A percentile compares a stretch with the other conserved stretches of the same genome.
These are phyloP conservation scores for Cephus cinctus DNA, from an alignment of 1,140 invertebrate species.

Conservation along the genomic window DNA sequence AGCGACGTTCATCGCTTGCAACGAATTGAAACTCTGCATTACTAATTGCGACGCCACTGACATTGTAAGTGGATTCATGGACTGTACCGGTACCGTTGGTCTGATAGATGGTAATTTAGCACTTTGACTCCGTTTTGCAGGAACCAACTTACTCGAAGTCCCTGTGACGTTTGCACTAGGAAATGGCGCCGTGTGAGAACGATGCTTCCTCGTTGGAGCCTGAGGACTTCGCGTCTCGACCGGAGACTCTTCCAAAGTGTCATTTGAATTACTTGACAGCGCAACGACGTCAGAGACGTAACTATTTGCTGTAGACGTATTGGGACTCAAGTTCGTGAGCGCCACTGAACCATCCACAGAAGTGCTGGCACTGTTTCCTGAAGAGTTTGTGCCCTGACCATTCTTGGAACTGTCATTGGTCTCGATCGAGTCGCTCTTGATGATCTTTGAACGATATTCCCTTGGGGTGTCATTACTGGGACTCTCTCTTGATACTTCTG, in stretches of 20 bases:
- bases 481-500: too few relatives aligned
- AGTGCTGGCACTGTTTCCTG: not conserved
- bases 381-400: not conserved
- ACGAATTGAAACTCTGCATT: conserved; percentile 41
- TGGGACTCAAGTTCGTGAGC: not conserved
- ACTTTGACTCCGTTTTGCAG: conserved; percentile 20
- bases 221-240: conserved; percentile 32
- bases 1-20: conserved; percentile 31
- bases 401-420: too few relatives aligned
- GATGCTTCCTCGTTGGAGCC: conserved; percentile 37
- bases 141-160: too few relatives aligned
- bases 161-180: not conserved
- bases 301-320: not conserved
- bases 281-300: too few relatives aligned
- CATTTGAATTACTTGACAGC: too few relatives aligned
- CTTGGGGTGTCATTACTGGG: not conserved
- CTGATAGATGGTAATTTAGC: not conserved
- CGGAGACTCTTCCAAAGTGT: too few relatives aligned
- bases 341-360: not conserved
- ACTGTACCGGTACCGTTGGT: not conserved
- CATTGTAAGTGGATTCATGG: conserved; percentile 28
- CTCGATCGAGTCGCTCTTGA: not conserved
- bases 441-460: not conserved
- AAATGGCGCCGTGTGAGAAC: conserved; percentile 32
- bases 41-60: conserved; percentile 38